phyloP scores from a whole-genome alignment of 2,113 vertebrate genomes.

The Myrmecobius fasciatus region DNA sequence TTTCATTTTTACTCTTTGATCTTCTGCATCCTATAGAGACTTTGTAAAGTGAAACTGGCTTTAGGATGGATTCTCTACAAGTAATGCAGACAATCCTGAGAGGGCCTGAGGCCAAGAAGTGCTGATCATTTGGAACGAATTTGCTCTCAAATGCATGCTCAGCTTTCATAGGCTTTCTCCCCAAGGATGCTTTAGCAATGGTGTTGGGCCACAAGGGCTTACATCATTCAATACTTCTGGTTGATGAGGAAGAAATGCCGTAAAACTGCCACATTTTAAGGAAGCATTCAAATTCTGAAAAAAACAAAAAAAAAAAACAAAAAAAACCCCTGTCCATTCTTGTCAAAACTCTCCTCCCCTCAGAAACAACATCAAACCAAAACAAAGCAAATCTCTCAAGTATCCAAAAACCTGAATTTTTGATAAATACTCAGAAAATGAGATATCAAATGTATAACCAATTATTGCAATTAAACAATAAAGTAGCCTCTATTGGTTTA shows the following conservation, averaged over 20 bases:
- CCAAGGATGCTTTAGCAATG: not conserved
- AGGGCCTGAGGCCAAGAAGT: not conserved
- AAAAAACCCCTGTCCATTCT: not conserved
- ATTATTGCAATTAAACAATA: slow-evolving; percentile 35
- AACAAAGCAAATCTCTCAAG: not conserved
- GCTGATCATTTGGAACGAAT: not conserved
- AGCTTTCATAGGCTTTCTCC: not conserved
- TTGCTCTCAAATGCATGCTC: not conserved
- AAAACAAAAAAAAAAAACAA: too few relatives aligned
- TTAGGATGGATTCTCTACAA: slow-evolving; percentile 54
- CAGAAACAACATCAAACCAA: not conserved
- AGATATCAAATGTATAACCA: slow-evolving; percentile 3
- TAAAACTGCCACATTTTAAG: not conserved
- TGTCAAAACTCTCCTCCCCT: not conserved
- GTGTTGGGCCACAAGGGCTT: slow-evolving; percentile 4
- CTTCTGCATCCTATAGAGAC: not conserved
- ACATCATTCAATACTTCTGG: not conserved
- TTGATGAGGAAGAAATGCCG: not conserved
- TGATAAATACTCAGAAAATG: not conserved
- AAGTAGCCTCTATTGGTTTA: slow-evolving; percentile 60
- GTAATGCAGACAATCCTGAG: not conserved
- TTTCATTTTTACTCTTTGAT: slow-evolving; percentile 38
- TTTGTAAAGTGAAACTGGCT: not conserved
- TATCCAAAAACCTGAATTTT: not conserved
- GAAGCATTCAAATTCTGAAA: not conserved